Evolutionary conservation across 2,888 invertebrate species (phyloP).

Genomic region (Pristionchus exspectatus): DNA sequence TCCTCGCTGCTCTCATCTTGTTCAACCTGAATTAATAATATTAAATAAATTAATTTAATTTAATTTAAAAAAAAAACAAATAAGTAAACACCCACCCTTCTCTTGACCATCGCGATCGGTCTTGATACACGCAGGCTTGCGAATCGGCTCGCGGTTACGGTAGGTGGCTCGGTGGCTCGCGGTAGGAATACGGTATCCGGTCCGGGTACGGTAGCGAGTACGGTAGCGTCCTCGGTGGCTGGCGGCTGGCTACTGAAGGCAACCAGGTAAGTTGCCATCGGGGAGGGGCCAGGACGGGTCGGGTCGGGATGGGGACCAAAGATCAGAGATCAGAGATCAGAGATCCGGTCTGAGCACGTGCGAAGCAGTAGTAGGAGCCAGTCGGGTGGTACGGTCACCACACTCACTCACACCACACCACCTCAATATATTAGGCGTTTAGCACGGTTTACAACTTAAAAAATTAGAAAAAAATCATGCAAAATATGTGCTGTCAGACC

Average conservation of each 20-base stretch:
- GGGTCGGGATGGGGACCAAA: not conserved
- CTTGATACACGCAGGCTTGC: not conserved
- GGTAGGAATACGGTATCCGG: constrained; percentile 11
- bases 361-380: not conserved
- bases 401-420: not conserved
- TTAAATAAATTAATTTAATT: not conserved
- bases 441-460: not conserved
- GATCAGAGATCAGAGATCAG: not conserved
- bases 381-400: not conserved
- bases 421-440: not conserved
- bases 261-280: not conserved
- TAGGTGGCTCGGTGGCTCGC: not conserved
- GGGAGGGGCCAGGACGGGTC: not conserved
- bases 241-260: not conserved
- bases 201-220: not conserved
- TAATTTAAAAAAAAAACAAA: not conserved
- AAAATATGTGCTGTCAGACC: not conserved
- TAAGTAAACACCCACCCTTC: constrained; percentile 12
- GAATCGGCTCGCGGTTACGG: constrained; percentile 11
- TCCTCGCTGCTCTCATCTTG: not conserved
- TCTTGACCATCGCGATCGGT: not conserved
- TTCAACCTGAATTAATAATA: not conserved
- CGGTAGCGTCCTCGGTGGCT: not conserved
- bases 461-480: not conserved
- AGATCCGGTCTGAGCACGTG: not conserved